phyloP scores from a whole-genome alignment of 2,113 vertebrate species.

The Brienomyrus brachyistius region DNA sequence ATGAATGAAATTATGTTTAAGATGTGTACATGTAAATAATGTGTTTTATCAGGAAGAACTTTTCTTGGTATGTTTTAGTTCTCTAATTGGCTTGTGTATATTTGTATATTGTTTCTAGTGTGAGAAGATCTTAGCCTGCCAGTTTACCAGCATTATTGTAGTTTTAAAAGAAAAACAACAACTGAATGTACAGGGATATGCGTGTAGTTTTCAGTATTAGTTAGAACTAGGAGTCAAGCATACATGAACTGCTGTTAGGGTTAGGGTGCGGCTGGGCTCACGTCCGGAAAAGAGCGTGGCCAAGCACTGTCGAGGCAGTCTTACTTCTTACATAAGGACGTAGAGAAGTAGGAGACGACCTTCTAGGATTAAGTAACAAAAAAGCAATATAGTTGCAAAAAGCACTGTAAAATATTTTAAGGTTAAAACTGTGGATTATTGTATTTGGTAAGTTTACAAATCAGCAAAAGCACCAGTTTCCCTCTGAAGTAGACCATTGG shows the following conservation, averaged over 20 bases:
- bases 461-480: constrained; percentile 85
- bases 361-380: constrained; percentile 53
- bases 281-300: constrained; percentile 80
- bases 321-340: constrained; percentile 80
- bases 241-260: constrained; percentile 82
- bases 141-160: constrained; percentile 90
- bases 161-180: constrained; percentile 54
- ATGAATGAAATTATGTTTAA: constrained; percentile 82
- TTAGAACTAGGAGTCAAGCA: constrained; percentile 69
- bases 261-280: constrained; percentile 74
- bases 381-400: constrained; percentile 89
- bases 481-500: constrained; percentile 80
- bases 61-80: constrained; percentile 83
- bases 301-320: constrained; percentile 81
- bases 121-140: constrained; percentile 81
- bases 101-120: constrained; percentile 84
- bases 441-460: constrained; percentile 87
- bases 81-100: constrained; percentile 81
- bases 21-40: constrained; percentile 89
- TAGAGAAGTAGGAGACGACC: constrained; percentile 45
- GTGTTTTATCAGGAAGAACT: constrained; percentile 78
- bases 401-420: constrained; percentile 89
- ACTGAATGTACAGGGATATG: constrained; percentile 86
- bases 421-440: constrained; percentile 87
- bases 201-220: constrained; percentile 85